Conservation (phyloP, 1,140 invertebrate genomes). For the Myzus persicae region DNA sequence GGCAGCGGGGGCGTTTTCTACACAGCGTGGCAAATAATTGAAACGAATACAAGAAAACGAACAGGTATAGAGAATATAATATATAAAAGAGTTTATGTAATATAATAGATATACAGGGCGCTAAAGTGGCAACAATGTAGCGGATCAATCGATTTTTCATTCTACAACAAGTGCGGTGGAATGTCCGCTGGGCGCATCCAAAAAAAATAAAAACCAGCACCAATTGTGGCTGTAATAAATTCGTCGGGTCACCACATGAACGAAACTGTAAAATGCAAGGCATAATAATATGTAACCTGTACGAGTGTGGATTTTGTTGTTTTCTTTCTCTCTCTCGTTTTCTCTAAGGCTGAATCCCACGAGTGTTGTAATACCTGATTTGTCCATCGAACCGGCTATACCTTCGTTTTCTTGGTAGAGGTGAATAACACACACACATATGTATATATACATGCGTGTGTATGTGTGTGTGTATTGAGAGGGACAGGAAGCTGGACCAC, state of each 20-base stretch:
- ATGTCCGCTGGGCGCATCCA: slow-evolving; percentile 16
- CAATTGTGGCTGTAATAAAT: slow-evolving; percentile 50
- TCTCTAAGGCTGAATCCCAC: slow-evolving; percentile 50
- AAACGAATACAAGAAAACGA: neutral
- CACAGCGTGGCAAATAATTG: slow-evolving; percentile 10
- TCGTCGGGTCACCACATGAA: slow-evolving; percentile 31
- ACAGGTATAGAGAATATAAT: neutral
- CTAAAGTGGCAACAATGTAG: slow-evolving; percentile 33
- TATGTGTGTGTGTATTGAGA: neutral
- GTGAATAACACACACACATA: slow-evolving; percentile 15
- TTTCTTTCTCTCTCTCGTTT: slow-evolving; percentile 39
- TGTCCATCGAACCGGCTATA: slow-evolving; percentile 39
- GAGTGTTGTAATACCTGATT: slow-evolving; percentile 44
- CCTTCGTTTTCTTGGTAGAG: slow-evolving; percentile 50
- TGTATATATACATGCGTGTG: neutral
- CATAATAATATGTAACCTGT: slow-evolving; percentile 42
- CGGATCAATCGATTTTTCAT: slow-evolving; percentile 36
- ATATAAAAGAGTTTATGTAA: slow-evolving; percentile 42
- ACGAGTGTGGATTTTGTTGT: neutral
- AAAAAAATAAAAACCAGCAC: slow-evolving; percentile 21
- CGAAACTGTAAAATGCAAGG: slow-evolving; percentile 51
- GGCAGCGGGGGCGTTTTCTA: slow-evolving; percentile 28
- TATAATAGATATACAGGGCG: neutral
- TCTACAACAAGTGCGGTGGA: slow-evolving; percentile 31
- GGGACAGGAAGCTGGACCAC: slow-evolving; percentile 54